Base-by-base conservation (phyloP, 1,140 invertebrate genomes). In the Stenopsyche tienmushanensis region DNA sequence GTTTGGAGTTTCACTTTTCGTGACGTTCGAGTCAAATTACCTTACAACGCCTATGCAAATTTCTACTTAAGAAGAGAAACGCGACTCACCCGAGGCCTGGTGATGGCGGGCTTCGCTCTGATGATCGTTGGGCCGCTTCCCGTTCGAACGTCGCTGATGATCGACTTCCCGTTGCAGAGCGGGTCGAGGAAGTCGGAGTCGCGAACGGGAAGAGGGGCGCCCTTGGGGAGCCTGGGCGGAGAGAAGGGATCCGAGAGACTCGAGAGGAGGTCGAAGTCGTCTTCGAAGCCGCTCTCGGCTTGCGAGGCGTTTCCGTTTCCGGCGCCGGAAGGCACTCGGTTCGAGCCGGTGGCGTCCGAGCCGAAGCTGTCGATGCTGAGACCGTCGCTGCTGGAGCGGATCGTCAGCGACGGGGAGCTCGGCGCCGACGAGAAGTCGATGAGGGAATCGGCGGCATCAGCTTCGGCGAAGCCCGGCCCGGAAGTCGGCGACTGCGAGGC, bases 271-370 rank as follows among this genome's bases (percentile, higher is more conserved):
- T 88, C 86, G 74, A 89, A 90, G 72, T 90, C 88, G 77, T 90
- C 88, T 73, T 90, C 88, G 71, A 90, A 90, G 21, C 85, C 88
- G 78, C 88, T 89, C 74, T 89, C 88, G 50, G 85, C 84, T 72
- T 87, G 85, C n/a, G 86, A 89, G 65, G 71, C 80, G 81, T 78
- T 76, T 26, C 79, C 76, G 53, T 77, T 80, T 20, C 45, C 58
- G 3, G 84, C 84, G n/a, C n/a, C n/a, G n/a, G n/a, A n/a, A n/a
- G n/a, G n/a, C n/a, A n/a, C n/a, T n/a, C n/a, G n/a, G n/a, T n/a
- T n/a, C 60, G 84, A 85, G 2, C 82, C 83, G 20, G 84, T 85
- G n/a, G 84, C 83, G 73, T 89, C 87, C 23, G 87, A 89, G 50
- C 87, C 87, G 71, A 89, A 89, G 72, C 88, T 89, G 69, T 89